Evolutionary conservation across 1,140 invertebrate species (phyloP), one percentile per base, ranked within the genome.

Genomic region (Zaprionus africanus): DNA sequence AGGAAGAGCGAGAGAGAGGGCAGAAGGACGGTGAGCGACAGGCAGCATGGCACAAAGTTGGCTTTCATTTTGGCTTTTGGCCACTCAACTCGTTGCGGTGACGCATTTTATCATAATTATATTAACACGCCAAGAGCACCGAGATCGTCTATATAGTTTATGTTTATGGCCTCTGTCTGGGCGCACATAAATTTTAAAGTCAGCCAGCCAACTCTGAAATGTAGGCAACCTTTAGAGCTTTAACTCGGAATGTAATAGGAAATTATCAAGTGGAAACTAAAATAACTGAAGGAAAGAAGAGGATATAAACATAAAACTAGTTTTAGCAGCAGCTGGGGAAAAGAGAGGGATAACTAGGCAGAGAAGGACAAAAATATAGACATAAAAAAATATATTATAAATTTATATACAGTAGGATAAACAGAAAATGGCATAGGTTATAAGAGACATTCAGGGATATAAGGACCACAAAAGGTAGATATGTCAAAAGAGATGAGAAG

Each of bases 101-200:
- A 88, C 84, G 84, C 75, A 88, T 88, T 88, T 90, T 88, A 88
- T 88, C 84, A 88, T 88, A 88, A 88, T 88, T 88, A 88, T 79
- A 90, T 90, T 88, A 88, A 79, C 75, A 90, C 78, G 58, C 73
- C 71, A 38, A 60, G 43, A 71, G 73, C 72, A 24, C 57, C 59
- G 46, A 51, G 46, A 19, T 51, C 46, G 17, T 51, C 46, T 51
- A 51, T 63, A 75, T 75, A 75, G 72, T 75, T 75, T 70, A 75
- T 75, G 72, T 70, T 75, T 41, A 69, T 70, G 49, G 65, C 26
- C 41, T 46, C 41, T 17, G n/a, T 26, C 43, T n/a, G 46, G 36
- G 5, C 41, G 61, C 53, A 68, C 63, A 83, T 81, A 78, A 74
- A 84, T 85, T 84, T 71, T 57, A 66, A 74, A 78, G 11, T 51